A percentile compares a stretch with the other conserved stretches of the same genome.
These are phyloP conservation scores for Phenacoccus solenopsis DNA, from an alignment of 1,140 invertebrate genomes.

Conservation along the genomic window DNA sequence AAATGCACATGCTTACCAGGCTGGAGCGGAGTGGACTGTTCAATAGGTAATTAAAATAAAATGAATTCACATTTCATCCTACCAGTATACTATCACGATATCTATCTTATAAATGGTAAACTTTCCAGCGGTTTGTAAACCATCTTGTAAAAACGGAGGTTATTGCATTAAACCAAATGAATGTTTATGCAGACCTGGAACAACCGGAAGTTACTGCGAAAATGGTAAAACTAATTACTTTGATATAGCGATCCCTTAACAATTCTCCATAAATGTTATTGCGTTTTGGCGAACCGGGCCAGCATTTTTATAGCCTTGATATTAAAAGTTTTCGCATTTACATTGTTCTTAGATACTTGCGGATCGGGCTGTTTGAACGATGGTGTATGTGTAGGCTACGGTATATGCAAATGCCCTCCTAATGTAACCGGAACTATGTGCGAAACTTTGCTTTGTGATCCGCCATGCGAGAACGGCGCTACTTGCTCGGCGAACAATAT, in stretches of 20 bases:
- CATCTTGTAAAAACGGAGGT: slow-evolving; percentile 31
- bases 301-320: background rate
- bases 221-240: slow-evolving; percentile 25
- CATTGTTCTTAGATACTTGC: slow-evolving; percentile 25
- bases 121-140: slow-evolving; percentile 30
- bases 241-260: background rate
- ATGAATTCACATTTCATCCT: background rate
- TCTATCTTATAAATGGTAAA: background rate
- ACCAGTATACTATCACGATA: no score
- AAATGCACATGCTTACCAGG: background rate
- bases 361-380: slow-evolving; percentile 27
- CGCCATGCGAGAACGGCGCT: slow-evolving; percentile 30
- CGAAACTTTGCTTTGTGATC: slow-evolving; percentile 29
- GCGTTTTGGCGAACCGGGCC: no score
- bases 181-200: slow-evolving; percentile 28
- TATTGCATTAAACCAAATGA: slow-evolving; percentile 29
- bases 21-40: background rate
- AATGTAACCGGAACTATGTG: slow-evolving; percentile 27
- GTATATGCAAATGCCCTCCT: slow-evolving; percentile 29
- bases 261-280: no score
- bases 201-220: slow-evolving; percentile 27
- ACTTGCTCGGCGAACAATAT: slow-evolving; percentile 30
- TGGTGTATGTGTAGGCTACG: slow-evolving; percentile 28
- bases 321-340: background rate
- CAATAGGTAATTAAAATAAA: slow-evolving; percentile 4